phyloP scores from a whole-genome alignment of 2,797 vertebrate species.

The Emys orbicularis region DNA sequence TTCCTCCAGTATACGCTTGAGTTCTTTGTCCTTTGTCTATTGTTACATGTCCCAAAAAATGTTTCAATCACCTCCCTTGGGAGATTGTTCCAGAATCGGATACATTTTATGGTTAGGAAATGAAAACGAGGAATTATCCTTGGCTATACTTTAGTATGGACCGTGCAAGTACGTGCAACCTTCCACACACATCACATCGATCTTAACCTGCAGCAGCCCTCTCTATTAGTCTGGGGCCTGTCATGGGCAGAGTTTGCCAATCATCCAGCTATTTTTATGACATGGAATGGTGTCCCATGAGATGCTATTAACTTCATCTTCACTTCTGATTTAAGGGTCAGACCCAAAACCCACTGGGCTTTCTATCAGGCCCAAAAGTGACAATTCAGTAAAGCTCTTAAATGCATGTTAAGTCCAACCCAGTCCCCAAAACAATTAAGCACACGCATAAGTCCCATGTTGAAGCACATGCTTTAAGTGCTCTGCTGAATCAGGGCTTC shows the following conservation, averaged over 20 bases:
- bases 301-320: background rate
- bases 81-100: background rate
- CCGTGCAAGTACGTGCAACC: background rate
- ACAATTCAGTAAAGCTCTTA: background rate
- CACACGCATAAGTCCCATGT: background rate
- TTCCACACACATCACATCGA: background rate
- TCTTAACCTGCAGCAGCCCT: background rate
- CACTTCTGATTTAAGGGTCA: background rate
- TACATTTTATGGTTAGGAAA: background rate
- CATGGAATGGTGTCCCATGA: background rate
- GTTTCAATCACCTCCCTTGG: background rate
- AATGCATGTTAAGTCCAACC: background rate
- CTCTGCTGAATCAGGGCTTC: background rate
- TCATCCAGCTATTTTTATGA: background rate
- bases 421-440: background rate
- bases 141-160: background rate
- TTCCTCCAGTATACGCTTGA: background rate
- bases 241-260: background rate
- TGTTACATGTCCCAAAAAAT: background rate
- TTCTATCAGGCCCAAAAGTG: background rate
- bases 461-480: background rate
- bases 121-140: background rate
- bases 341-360: background rate
- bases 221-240: background rate
- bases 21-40: background rate